Evolutionary conservation across 2,797 vertebrate species (phyloP).

Genomic region (Karalla daura): DNA sequence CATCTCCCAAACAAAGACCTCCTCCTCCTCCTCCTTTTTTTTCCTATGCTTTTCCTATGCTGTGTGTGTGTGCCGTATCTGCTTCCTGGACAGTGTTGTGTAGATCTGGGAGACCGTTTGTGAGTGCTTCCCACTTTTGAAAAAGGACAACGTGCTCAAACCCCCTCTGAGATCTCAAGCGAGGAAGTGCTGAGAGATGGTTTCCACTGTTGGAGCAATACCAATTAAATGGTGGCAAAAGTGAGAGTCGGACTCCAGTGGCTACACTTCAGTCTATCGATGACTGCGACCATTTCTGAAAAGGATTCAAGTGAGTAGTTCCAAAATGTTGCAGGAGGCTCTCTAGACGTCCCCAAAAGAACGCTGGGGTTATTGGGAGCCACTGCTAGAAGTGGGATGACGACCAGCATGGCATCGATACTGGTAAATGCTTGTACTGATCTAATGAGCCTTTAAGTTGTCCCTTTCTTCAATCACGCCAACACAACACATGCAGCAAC

Average conservation of each 20-base stretch:
- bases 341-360: not conserved
- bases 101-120: too few species aligned
- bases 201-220: not conserved
- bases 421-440: not conserved
- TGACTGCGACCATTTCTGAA: not conserved
- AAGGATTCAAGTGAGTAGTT: not conserved
- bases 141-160: not conserved
- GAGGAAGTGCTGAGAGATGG: not conserved
- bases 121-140: not conserved
- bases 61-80: not conserved
- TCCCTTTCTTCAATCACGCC: conserved; percentile 32
- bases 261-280: not conserved
- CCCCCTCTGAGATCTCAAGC: not conserved
- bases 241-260: not conserved
- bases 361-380: not conserved
- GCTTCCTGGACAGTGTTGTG: too few species aligned
- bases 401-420: not conserved
- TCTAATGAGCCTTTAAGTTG: not conserved
- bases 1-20: not conserved
- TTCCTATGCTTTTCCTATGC: not conserved
- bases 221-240: not conserved
- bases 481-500: conserved; percentile 71
- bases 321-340: not conserved
- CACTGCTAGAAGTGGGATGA: not conserved
- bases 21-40: too few species aligned